A percentile compares a stretch with the other conserved stretches of the same genome.
phyloP scores from a whole-genome alignment of 2,888 invertebrate genomes.

The Diabrotica balteata region DNA sequence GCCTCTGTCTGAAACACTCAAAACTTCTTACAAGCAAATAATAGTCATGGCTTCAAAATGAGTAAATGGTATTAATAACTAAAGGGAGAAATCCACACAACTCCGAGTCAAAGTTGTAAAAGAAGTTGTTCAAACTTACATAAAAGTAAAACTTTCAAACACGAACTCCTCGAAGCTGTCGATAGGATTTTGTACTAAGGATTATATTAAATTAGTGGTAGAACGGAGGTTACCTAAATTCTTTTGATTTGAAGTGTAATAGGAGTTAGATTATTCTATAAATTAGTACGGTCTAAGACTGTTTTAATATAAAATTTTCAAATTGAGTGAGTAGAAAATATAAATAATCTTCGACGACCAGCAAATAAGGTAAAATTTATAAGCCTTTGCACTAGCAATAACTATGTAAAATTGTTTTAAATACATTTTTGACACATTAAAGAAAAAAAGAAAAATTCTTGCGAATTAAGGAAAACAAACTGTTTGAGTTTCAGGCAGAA shows the following conservation, averaged over 20 bases:
- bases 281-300: no score
- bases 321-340: no score
- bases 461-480: no score
- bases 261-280: neutral
- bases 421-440: no score
- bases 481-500: no score
- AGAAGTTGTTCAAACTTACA: conserved; percentile 19
- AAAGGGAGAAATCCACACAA: conserved; percentile 6
- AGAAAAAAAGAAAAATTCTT: no score
- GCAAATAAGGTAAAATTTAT: no score
- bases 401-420: no score
- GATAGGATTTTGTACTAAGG: conserved; percentile 18
- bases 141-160: conserved; percentile 21
- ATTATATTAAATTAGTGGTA: conserved; percentile 16
- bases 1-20: neutral
- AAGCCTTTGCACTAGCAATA: no score
- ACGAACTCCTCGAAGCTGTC: conserved; percentile 17
- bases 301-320: no score
- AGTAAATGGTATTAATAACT: conserved; percentile 15
- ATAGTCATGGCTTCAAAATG: conserved; percentile 10
- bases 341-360: no score
- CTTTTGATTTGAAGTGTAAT: conserved; percentile 1
- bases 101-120: conserved; percentile 14
- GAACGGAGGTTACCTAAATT: conserved; percentile 1
- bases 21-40: conserved; percentile 10